Conservation (phyloP, 2,797 vertebrate species). For the Manis pentadactyla region DNA sequence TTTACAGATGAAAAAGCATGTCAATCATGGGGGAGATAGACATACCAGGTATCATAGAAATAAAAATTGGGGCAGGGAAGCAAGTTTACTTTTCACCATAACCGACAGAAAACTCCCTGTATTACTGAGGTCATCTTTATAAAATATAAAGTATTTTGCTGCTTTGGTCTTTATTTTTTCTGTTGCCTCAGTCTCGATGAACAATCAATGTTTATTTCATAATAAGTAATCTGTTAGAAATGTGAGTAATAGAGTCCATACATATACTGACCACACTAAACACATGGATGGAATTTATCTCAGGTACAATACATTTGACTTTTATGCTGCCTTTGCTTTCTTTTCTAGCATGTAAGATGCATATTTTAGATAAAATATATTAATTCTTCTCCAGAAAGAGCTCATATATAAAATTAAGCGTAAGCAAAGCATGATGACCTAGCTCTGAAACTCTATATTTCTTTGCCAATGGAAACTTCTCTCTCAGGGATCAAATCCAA, state of each 20-base stretch:
- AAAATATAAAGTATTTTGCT: neutral
- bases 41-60: neutral
- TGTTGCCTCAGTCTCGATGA: neutral
- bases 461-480: slow-evolving; percentile 67
- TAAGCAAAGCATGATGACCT: slow-evolving; percentile 75
- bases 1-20: neutral
- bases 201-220: slow-evolving; percentile 24
- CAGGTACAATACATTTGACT: slow-evolving; percentile 53
- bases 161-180: neutral
- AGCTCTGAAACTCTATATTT: slow-evolving; percentile 60
- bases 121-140: neutral
- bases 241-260: neutral
- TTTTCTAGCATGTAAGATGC: slow-evolving; percentile 42
- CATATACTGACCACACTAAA: neutral
- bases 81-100: neutral
- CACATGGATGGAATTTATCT: neutral
- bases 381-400: slow-evolving; percentile 60
- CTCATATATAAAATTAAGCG: slow-evolving; percentile 68
- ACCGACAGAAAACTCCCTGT: neutral
- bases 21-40: neutral
- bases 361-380: slow-evolving; percentile 69
- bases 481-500: slow-evolving; percentile 64
- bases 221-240: slow-evolving; percentile 54
- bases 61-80: neutral
- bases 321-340: slow-evolving; percentile 51